A percentile compares a stretch with the other conserved stretches of the same genome.
Evolutionary conservation across 2,888 invertebrate genomes (phyloP).

Genomic region (Deilephila porcellus): DNA sequence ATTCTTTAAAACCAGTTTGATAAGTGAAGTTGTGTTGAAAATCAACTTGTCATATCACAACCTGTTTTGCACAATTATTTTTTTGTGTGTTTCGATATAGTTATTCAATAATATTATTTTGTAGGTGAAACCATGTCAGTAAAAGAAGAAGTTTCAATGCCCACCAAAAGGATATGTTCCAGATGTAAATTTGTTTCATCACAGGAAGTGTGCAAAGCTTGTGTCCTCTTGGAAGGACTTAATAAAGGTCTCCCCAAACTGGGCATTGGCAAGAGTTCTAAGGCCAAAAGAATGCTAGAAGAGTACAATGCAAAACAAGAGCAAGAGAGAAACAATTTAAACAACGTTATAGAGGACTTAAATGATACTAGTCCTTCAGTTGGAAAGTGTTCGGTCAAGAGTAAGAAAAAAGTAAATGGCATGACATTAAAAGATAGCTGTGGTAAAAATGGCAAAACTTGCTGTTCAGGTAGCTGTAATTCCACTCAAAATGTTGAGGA

Average conservation of each 20-base stretch:
- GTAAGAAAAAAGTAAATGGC: slow-evolving; percentile 39
- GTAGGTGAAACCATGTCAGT: slow-evolving; percentile 93
- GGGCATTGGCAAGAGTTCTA: slow-evolving; percentile 95
- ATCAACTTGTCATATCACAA: no score
- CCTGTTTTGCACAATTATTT: no score
- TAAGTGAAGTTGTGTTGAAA: no score
- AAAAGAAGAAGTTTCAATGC: slow-evolving; percentile 92
- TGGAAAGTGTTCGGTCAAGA: slow-evolving; percentile 49
- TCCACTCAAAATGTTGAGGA: slow-evolving; percentile 37
- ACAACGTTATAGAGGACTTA: slow-evolving; percentile 57
- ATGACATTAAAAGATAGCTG: slow-evolving; percentile 38
- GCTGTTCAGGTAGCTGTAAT: slow-evolving; percentile 52
- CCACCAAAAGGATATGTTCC: slow-evolving; percentile 90
- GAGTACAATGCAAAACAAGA: slow-evolving; percentile 74
- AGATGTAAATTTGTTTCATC: slow-evolving; percentile 96
- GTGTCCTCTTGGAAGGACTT: slow-evolving; percentile 96
- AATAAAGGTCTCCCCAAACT: slow-evolving; percentile 96
- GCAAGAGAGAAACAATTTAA: slow-evolving; percentile 43
- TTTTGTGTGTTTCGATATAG: no score
- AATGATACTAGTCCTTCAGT: slow-evolving; percentile 47
- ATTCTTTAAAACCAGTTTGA: no score
- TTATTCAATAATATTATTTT: slow-evolving; percentile 44
- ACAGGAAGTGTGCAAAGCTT: slow-evolving; percentile 98
- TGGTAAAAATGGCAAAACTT: slow-evolving; percentile 42
- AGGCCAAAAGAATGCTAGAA: slow-evolving; percentile 87